Evolutionary conservation across 1,140 invertebrate species (phyloP).

Genomic region (Ericerus pela): DNA sequence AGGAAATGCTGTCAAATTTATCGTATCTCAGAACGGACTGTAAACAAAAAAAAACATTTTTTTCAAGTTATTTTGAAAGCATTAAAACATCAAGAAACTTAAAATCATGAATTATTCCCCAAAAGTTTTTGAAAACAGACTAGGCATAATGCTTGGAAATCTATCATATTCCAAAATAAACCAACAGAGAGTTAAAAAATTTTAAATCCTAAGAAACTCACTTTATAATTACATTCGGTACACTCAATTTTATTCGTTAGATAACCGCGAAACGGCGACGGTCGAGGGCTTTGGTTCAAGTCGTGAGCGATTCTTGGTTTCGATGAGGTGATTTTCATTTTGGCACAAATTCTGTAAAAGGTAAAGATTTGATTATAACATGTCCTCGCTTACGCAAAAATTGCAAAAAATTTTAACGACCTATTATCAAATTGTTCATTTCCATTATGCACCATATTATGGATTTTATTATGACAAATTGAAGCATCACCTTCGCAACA

Average conservation of each 20-base stretch:
- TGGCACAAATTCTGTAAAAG: neutral
- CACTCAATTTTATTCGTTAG: constrained; percentile 18
- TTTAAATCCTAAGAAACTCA: neutral
- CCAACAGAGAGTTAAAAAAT: too few relatives aligned
- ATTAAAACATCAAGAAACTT: neutral
- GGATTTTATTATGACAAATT: neutral
- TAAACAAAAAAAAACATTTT: constrained; percentile 26
- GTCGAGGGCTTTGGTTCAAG: constrained; percentile 15
- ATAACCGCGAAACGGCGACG: constrained; percentile 15
- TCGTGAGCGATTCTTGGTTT: neutral
- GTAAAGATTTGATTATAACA: neutral
- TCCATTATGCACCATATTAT: neutral
- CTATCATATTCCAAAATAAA: too few relatives aligned
- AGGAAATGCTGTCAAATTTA: constrained; percentile 73
- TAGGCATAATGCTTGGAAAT: too few relatives aligned
- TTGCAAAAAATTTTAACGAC: neutral
- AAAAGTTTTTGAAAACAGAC: too few relatives aligned
- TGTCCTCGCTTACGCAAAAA: neutral
- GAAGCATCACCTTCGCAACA: constrained; percentile 1
- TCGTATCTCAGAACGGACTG: constrained; percentile 73
- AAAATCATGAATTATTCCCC: too few relatives aligned
- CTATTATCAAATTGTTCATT: neutral
- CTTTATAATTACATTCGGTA: constrained; percentile 16
- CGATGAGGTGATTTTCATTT: neutral
- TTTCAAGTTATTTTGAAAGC: neutral